Conservation (phyloP, 2,113 vertebrate genomes). For the Oriolus oriolus region DNA sequence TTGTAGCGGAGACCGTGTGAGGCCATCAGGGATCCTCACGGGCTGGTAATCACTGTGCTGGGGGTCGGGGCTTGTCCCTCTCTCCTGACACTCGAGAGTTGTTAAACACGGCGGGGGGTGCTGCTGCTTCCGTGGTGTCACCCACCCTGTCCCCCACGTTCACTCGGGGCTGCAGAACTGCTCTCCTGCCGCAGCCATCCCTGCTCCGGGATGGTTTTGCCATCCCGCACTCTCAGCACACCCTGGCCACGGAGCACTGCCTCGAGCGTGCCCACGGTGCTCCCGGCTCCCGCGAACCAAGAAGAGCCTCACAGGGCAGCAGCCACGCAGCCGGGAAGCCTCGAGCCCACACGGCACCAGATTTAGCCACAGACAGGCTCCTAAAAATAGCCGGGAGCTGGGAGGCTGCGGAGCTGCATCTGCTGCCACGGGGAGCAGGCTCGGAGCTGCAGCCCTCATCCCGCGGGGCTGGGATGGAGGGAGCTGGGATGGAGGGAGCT, state of each 20-base stretch:
- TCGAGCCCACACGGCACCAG: background rate
- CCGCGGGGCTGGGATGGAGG: rapidly evolving
- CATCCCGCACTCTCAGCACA: background rate
- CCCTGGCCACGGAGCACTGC: background rate
- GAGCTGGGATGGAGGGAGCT: background rate
- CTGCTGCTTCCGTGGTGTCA: background rate
- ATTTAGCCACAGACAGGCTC: background rate
- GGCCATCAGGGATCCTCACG: rapidly evolving
- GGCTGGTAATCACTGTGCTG: background rate
- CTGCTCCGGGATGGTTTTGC: background rate
- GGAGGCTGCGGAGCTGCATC: background rate
- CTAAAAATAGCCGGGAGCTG: background rate
- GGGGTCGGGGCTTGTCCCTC: background rate
- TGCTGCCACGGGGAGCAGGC: background rate
- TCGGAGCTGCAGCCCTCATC: background rate
- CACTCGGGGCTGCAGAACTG: background rate
- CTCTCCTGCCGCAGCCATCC: background rate
- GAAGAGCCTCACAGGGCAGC: background rate
- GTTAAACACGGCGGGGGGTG: background rate
- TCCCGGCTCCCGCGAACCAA: rapidly evolving
- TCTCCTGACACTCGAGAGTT: rapidly evolving
- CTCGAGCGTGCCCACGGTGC: rapidly evolving
- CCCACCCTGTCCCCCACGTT: background rate
- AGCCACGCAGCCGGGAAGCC: background rate
- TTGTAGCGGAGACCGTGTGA: background rate